Base-by-base conservation (phyloP, 2,797 vertebrate genomes). In the Phoebastria nigripes region DNA sequence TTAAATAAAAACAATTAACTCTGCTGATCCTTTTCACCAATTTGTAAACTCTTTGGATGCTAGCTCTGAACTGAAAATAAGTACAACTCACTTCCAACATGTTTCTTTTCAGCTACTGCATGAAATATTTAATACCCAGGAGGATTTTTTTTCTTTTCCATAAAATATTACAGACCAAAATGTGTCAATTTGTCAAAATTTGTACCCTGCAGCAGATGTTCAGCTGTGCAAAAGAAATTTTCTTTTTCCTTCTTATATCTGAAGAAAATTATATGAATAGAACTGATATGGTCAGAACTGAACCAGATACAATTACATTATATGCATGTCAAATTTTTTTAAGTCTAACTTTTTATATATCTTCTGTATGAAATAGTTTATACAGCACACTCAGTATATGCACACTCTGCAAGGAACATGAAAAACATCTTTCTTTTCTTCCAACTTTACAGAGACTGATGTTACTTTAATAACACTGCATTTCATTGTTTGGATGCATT, bases 71-170 rank as follows among this genome's bases (percentile, higher is more conserved):
- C 65, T 86, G 58, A 85, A 96, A 91, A 72, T 82, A 91, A 94
- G 44, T 51, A 37, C 44, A 95, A 76, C 10, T 95, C 65, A 61
- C 7, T 82, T 89, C 24, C 67, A 94, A 69, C 19, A 89, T 66
- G 33, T 90, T 82, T 79, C 8, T 95, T 87, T 93, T 93, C 49
- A 92, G 31, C 42, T 92, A 41, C 61, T 80, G 13, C 47, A 92
- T 96, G 69, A 96, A 98, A 97, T 93, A 93, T 94, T 97, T 94
- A 97, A 96, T 55, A 94, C 46, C 37, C 47, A 4, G 51, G 81
- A 96, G 72, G 35, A 33, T 25, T 55, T 86, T 89, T 95, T 94
- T 96, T 80, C 9, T 90, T 77, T 63, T 92, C 61, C 39, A 56
- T 74, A 95, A 96, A 94, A 96, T 95, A 96, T 87, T 88, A 87